Evolutionary conservation across 2,888 invertebrate species (phyloP).

Genomic region (Dascillus cervinus): DNA sequence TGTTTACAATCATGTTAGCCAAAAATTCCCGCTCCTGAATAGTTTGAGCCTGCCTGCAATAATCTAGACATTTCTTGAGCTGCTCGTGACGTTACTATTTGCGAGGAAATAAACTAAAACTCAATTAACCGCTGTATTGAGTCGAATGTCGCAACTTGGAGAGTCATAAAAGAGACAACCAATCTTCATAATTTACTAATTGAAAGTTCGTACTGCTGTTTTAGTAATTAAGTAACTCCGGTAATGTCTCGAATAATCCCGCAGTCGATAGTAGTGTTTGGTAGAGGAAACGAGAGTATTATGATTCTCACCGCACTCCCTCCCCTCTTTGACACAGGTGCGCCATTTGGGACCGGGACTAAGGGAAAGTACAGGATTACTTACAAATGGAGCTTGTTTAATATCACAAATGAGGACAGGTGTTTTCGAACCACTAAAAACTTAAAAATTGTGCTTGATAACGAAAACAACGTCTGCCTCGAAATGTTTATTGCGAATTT

Average conservation of each 20-base stretch:
- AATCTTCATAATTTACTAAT: constrained; percentile 17
- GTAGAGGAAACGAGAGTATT: constrained; percentile 9
- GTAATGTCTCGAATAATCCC: constrained; percentile 8
- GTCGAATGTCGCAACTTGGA: constrained; percentile 8
- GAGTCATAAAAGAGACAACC: constrained; percentile 13
- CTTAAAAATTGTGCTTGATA: no score
- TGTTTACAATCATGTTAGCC: no score
- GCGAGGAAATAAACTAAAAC: no score
- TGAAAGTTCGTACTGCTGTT: constrained; percentile 10
- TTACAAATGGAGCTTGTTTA: constrained; percentile 11
- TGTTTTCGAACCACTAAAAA: no score
- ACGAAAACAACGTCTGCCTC: no score
- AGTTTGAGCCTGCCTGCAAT: no score
- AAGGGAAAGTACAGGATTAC: constrained; percentile 10
- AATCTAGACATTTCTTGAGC: no score
- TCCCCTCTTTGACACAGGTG: constrained; percentile 11
- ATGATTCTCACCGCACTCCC: constrained; percentile 5
- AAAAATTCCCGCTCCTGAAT: no score
- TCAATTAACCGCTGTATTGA: constrained; percentile 11
- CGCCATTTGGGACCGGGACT: constrained; percentile 5
- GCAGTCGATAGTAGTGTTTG: constrained; percentile 4
- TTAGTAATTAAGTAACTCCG: constrained; percentile 8
- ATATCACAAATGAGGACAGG: constrained; percentile 13
- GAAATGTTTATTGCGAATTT: no score
- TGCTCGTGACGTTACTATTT: no score